These are phyloP conservation scores for Scyliorhinus canicula DNA, from an alignment of 2,797 vertebrate species.

Conservation along the genomic window DNA sequence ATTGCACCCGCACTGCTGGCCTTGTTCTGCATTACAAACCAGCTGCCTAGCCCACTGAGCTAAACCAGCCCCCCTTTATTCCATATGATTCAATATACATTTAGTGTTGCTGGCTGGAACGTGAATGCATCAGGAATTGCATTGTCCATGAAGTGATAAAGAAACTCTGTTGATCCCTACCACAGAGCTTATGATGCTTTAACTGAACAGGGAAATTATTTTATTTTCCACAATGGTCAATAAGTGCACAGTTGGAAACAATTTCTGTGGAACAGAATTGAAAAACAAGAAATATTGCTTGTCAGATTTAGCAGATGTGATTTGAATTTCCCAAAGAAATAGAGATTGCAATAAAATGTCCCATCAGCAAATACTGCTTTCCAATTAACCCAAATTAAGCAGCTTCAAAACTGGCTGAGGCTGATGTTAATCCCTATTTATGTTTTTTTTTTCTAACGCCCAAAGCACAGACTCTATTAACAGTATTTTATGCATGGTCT, in stretches of 20 bases:
- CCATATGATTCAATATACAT: neutral
- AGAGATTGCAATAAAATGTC: neutral
- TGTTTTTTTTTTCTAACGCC: neutral
- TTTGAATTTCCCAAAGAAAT: neutral
- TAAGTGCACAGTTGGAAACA: neutral
- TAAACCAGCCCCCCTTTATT: no score
- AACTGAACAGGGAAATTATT: neutral
- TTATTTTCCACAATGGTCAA: neutral
- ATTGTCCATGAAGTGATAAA: neutral
- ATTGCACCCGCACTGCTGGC: no score
- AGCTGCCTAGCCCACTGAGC: no score
- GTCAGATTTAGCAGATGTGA: neutral
- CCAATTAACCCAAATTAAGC: constrained; percentile 17
- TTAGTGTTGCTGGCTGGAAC: neutral
- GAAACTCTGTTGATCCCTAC: neutral
- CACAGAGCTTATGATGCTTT: neutral
- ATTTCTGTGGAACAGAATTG: neutral
- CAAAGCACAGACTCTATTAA: neutral
- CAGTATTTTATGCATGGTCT: neutral
- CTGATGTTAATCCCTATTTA: neutral
- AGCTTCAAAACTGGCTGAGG: neutral
- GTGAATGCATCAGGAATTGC: neutral
- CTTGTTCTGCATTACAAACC: no score
- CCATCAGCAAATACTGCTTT: constrained; percentile 10
- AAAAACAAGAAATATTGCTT: neutral